Base-by-base conservation (phyloP, 2,113 vertebrate species). In the Oxyura jamaicensis region DNA sequence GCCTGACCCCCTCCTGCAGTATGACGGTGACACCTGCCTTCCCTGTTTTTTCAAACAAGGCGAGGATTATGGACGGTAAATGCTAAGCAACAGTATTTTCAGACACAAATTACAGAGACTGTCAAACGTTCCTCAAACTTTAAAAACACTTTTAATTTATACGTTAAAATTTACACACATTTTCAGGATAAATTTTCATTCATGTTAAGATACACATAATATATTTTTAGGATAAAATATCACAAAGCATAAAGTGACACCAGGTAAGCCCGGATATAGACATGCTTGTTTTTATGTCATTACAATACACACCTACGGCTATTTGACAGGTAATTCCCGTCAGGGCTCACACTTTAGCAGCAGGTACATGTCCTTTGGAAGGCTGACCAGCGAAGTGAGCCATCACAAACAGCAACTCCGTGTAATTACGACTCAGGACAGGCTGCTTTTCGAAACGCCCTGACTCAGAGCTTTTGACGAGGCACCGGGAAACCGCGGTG, bases 401-500 rank as follows among this genome's bases (percentile, higher is more conserved):
- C 36, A 82, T 31, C 1, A 8, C 50, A 68, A 83, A 59, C 10
- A 39, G 18, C 7, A 23, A 39, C n/a, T n/a, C 67, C 60, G 11
- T 28, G 15, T 8, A 41, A 36, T 22, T 68, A 44, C 63, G 65
- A 86, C 22, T 92, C 60, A 36, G 2, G 42, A 53, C 42, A 53
- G 23, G 21, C 33, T 29, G 16, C 59, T 93, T 65, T 73, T 68
- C 58, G 52, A 33, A 48, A 25, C 4, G 9, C 42, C 46, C 62
- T 35, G 46, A 23, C 36, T 74, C 62, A 65, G 44, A 87, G 28
- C 13, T 65, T 82, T 11, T 13, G 46, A n/a, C 19, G 44, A 46
- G 0, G 0, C 23, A 3, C 41, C 90, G 22, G 35, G 31, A 91
- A 93, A 53, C 6, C n/a, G 55, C 0, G 0, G 36, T 1, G 14